Evolutionary conservation across 2,797 vertebrate species (phyloP).

Genomic region (Cheirogaleus major): DNA sequence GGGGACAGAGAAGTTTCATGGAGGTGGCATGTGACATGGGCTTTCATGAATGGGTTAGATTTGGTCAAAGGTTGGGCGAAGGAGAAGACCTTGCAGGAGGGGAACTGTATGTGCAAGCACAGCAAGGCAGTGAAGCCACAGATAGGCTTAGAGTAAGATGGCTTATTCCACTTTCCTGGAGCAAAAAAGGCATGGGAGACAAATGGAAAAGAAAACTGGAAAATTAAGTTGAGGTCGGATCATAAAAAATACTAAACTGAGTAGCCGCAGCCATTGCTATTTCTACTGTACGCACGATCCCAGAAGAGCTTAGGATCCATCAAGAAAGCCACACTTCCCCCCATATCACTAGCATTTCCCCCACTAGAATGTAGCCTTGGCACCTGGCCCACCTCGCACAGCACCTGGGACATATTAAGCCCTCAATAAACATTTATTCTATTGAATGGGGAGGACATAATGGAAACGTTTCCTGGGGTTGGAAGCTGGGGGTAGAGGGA

Average conservation of each 20-base stretch:
- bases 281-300: background rate
- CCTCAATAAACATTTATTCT: slow-evolving; percentile 28
- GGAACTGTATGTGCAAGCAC: background rate
- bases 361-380: background rate
- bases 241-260: background rate
- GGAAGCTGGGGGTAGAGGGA: background rate
- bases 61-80: background rate
- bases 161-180: background rate
- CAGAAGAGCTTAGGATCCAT: background rate
- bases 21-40: background rate
- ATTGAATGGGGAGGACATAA: slow-evolving; percentile 17
- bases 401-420: slow-evolving; percentile 57
- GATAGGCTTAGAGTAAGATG: background rate
- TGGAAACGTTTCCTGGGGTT: slow-evolving; percentile 33
- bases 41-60: background rate
- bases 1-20: background rate
- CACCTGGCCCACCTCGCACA: background rate
- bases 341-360: background rate
- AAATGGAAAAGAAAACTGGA: background rate
- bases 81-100: background rate
- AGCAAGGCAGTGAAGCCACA: background rate
- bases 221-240: background rate
- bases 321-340: background rate
- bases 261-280: background rate
- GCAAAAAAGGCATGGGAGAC: background rate